These are phyloP conservation scores for Semotilus atromaculatus DNA, from an alignment of 2,797 vertebrate genomes.

Conservation along the genomic window DNA sequence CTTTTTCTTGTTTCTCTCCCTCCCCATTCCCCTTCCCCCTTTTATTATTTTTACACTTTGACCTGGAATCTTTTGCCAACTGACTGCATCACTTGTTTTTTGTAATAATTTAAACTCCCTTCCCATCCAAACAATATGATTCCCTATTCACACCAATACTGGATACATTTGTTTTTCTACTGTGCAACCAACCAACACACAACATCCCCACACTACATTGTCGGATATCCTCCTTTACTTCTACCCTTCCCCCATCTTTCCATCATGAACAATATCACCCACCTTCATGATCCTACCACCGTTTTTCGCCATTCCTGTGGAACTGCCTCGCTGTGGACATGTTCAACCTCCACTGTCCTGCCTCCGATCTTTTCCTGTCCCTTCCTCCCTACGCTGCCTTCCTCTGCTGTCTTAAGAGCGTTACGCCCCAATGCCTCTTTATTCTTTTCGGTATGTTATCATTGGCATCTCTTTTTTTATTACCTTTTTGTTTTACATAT, in stretches of 20 bases:
- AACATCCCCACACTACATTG: constrained; percentile 50
- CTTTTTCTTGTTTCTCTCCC: constrained; percentile 82
- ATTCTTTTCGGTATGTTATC: constrained; percentile 99
- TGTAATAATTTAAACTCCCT: constrained; percentile 76
- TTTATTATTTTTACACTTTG: constrained; percentile 76
- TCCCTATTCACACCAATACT: constrained; percentile 5
- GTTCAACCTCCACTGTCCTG: constrained; percentile 96
- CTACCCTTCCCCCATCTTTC: constrained; percentile 60
- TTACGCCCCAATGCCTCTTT: constrained; percentile 99
- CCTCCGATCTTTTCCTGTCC: constrained; percentile 95
- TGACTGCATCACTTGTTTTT: constrained; percentile 94
- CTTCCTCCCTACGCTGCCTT: constrained; percentile 98
- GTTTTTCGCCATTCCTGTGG: constrained; percentile 95
- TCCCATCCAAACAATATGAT: constrained; percentile 27
- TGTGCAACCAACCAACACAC: constrained; percentile 41
- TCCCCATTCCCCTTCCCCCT: constrained; percentile 63
- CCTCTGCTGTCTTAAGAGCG: constrained; percentile 99
- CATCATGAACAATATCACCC: constrained; percentile 82
- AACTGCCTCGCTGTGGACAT: constrained; percentile 98
- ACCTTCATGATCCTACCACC: constrained; percentile 93
- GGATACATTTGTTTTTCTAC: constrained; percentile 31
- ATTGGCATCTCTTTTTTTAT: constrained; percentile 92
- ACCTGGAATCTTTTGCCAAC: constrained; percentile 95
- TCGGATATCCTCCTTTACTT: constrained; percentile 54
- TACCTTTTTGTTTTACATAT: constrained; percentile 74